Conservation (phyloP, 2,888 invertebrate species). For the Xestia c-nigrum region DNA sequence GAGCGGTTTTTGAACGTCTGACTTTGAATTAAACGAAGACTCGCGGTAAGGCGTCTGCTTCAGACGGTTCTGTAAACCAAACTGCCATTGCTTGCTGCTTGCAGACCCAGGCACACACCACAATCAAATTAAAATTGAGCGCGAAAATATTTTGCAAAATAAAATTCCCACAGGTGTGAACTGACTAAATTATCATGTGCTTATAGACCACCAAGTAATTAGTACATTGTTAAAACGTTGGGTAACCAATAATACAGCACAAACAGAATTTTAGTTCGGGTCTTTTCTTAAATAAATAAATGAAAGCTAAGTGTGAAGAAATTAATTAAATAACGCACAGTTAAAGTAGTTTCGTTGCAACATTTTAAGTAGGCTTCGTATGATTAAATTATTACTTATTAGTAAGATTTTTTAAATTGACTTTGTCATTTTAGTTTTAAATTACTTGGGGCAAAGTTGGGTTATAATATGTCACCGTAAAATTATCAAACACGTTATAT, state of each 20-base stretch:
- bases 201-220: slow-evolving; percentile 29
- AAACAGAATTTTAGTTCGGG: neutral
- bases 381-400: slow-evolving; percentile 10
- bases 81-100: slow-evolving; percentile 72
- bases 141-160: slow-evolving; percentile 47
- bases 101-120: slow-evolving; percentile 53
- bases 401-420: neutral
- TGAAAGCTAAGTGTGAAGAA: slow-evolving; percentile 15
- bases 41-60: slow-evolving; percentile 74
- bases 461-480: too few species aligned
- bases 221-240: slow-evolving; percentile 14
- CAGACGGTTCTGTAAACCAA: slow-evolving; percentile 75
- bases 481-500: too few species aligned
- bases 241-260: slow-evolving; percentile 11
- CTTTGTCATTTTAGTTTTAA: slow-evolving; percentile 17
- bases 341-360: slow-evolving; percentile 1
- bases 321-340: neutral
- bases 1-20: slow-evolving; percentile 70
- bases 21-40: slow-evolving; percentile 57
- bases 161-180: slow-evolving; percentile 33
- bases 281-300: slow-evolving; percentile 9
- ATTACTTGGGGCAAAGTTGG: neutral
- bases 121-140: slow-evolving; percentile 51
- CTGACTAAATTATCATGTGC: slow-evolving; percentile 34
- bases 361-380: slow-evolving; percentile 1